Evolutionary conservation across 2,797 vertebrate genomes (phyloP).

Genomic region (Leontocebus nigricollis): DNA sequence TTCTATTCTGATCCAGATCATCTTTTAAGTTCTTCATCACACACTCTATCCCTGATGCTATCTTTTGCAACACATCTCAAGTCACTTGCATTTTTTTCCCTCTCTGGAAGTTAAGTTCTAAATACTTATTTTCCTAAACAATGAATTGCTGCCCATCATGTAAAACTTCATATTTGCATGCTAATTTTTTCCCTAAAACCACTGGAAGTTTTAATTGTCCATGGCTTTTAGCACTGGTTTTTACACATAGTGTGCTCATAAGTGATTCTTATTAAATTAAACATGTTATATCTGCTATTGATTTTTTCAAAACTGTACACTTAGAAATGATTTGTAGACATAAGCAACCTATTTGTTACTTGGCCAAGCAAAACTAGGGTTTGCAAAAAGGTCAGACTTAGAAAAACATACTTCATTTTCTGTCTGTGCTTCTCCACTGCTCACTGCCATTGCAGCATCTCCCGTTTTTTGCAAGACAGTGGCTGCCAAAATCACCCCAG

Average conservation of each 20-base stretch:
- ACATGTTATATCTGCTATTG: not conserved
- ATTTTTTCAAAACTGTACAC: not conserved
- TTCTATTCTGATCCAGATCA: not conserved
- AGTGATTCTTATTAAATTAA: not conserved
- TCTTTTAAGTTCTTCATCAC: not conserved
- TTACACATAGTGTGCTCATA: not conserved
- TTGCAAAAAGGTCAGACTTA: not conserved
- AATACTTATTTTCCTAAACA: constrained; percentile 6
- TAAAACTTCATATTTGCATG: not conserved
- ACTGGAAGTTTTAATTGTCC: not conserved
- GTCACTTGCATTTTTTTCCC: not conserved
- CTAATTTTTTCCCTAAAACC: not conserved
- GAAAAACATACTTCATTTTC: not conserved
- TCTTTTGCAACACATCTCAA: not conserved
- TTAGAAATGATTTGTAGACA: not conserved
- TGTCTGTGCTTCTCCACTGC: not conserved
- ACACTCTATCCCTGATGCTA: not conserved
- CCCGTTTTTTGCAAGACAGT: not conserved
- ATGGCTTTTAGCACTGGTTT: not conserved
- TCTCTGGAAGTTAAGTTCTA: not conserved
- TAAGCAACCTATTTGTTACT: not conserved
- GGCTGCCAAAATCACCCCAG: not conserved
- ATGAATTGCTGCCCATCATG: not conserved
- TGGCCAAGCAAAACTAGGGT: not conserved
- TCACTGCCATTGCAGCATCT: not conserved